Base-by-base conservation (phyloP, 2,797 vertebrate genomes). In the Arctocebus calabarensis region DNA sequence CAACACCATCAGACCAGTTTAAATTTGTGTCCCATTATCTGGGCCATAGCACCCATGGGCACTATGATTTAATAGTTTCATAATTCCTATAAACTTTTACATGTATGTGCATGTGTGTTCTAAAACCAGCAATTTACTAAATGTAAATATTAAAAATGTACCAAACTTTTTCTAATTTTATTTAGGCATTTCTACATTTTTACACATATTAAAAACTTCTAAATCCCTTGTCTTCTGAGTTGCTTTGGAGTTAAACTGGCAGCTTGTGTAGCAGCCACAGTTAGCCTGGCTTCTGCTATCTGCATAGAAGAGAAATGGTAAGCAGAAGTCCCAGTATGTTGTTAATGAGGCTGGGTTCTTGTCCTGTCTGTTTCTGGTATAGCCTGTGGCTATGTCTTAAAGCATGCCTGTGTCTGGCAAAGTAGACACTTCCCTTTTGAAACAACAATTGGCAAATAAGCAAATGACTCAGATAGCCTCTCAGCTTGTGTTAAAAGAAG, bases 141-240 rank as follows among this genome's bases (percentile, higher is more conserved):
- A 71, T 82, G 32, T 85, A 82, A 88, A 89, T 77, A 88, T 70
- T 84, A 57, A 90, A 96, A 81, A 73, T 52, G 7, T 71, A 61
- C 40, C 55, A 32, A 55, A 62, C 73, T 27, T 66, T 73, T 81
- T 81, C 17, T 45, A 77, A 71, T 45, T 55, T n/a, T 77, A 16
- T 70, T 64, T 55, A 84, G 68, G 59, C 37, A 78, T 71, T 79
- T 57, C 40, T 70, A 71, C 57, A 66, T 52, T 90, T 94, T 91
- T 84, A 52, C 10, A 5, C 52, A n/a, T 9, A 32, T 32, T 3
- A 23, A 93, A 73, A 62, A 84, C 5, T 23, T 62, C 8, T 22
- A 37, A 37, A 68, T 68, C 32, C 86, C 59, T 45, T n/a, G 62
- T 34, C 20, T 45, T 68, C 55, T 32, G 23, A 59, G 84, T 78